Conservation (phyloP, 2,797 vertebrate species). For the Thunnus albacares region DNA sequence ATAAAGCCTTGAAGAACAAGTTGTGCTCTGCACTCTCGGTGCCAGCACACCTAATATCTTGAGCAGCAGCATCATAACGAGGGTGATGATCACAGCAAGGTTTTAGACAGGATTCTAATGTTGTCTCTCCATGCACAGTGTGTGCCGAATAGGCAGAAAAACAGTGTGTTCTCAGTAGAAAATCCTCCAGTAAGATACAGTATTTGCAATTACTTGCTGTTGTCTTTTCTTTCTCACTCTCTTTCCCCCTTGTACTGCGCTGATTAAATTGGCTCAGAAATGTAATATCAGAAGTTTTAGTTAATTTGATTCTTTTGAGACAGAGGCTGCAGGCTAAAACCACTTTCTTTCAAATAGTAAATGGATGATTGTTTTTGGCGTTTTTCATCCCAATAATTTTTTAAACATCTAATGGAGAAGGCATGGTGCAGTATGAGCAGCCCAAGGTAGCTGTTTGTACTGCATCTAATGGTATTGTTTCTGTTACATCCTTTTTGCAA, state of each 20-base stretch:
- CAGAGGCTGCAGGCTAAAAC: conserved; percentile 67
- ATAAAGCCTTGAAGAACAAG: too few species aligned
- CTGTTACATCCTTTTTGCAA: conserved; percentile 14
- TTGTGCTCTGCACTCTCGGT: too few species aligned
- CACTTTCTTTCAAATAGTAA: conserved; percentile 78
- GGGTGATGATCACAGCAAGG: conserved; percentile 28
- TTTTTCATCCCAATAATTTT: conserved; percentile 76
- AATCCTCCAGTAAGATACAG: conserved; percentile 60
- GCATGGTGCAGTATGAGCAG: conserved; percentile 50
- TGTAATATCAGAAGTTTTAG: conserved; percentile 81
- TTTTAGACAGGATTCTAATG: conserved; percentile 39
- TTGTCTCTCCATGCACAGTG: conserved; percentile 25
- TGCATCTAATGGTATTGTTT: conserved; percentile 46
- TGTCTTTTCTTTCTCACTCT: conserved; percentile 65
- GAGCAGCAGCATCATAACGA: conserved; percentile 5
- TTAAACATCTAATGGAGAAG: conserved; percentile 57
- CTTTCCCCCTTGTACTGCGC: conserved; percentile 56
- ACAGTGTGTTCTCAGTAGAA: conserved; percentile 32
- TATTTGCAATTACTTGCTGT: conserved; percentile 71
- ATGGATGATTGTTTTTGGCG: conserved; percentile 82
- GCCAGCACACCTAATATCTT: neutral
- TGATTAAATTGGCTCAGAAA: conserved; percentile 81
- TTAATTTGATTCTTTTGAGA: conserved; percentile 79
- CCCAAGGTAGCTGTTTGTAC: conserved; percentile 44
- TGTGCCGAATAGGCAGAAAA: conserved; percentile 59